These are phyloP conservation scores for Lepeophtheirus salmonis DNA, from an alignment of 1,140 invertebrate genomes.

Conservation along the genomic window DNA sequence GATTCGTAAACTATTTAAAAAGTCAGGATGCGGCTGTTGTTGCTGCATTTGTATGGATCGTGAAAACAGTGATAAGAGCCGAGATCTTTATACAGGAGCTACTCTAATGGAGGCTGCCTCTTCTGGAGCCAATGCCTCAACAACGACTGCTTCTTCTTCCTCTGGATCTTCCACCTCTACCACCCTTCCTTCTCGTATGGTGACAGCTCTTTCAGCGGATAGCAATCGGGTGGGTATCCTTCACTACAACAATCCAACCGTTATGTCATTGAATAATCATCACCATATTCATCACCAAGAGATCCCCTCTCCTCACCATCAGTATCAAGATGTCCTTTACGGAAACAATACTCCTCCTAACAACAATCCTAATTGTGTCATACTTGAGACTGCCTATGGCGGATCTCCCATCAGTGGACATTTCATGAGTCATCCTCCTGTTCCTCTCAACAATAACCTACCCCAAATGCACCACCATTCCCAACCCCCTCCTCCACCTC, in stretches of 20 bases:
- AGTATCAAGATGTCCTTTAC: background rate
- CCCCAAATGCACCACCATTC: background rate
- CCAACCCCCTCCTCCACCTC: background rate
- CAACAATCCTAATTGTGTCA: background rate
- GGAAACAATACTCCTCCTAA: background rate
- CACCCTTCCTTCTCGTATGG: background rate
- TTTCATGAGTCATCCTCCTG: no score
- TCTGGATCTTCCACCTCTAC: background rate
- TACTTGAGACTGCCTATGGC: background rate
- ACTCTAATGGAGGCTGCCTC: background rate
- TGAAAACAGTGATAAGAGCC: background rate
- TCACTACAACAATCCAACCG: background rate
- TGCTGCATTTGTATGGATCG: background rate
- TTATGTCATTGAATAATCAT: no score
- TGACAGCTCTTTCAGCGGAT: background rate
- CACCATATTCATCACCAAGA: background rate
- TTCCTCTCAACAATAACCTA: background rate
- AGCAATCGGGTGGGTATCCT: background rate
- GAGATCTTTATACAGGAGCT: background rate
- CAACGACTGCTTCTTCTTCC: background rate
- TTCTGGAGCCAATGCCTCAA: background rate
- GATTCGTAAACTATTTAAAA: background rate
- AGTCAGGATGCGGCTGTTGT: background rate
- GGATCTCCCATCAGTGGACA: no score
- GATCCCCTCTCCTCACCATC: background rate